phyloP scores from a whole-genome alignment of 1,140 invertebrate species.

The Lepidurus packardi region DNA sequence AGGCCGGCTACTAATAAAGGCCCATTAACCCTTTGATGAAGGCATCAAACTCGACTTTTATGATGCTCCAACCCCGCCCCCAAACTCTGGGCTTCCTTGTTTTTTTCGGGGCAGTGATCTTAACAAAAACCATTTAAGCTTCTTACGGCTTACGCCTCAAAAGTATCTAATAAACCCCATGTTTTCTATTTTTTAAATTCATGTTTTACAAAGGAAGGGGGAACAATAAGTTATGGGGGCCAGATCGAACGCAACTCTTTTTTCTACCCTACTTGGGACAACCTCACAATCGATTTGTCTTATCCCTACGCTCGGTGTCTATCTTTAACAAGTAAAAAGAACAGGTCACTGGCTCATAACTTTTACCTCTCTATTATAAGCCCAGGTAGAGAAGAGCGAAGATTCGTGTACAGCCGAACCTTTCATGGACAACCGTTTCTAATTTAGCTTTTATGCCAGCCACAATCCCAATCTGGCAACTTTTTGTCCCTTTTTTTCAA shows the following conservation, averaged over 20 bases:
- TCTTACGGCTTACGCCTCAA: conserved; percentile 4
- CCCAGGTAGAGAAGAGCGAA: not conserved
- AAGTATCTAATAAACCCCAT: not conserved
- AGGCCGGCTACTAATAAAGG: conserved; percentile 17
- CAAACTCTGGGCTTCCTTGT: not conserved
- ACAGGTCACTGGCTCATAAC: not conserved
- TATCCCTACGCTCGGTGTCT: not conserved
- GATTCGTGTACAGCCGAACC: not conserved
- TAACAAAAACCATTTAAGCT: not conserved
- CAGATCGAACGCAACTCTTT: not conserved
- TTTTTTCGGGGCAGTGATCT: not conserved
- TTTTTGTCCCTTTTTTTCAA: conserved; percentile 16
- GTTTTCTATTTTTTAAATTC: not conserved
- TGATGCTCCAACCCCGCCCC: conserved; percentile 16
- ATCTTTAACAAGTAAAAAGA: conserved; percentile 10
- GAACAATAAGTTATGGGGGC: not conserved
- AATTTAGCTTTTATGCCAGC: conserved; percentile 19
- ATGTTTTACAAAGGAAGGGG: not conserved
- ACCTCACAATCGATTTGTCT: not conserved
- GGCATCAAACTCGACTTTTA: conserved; percentile 21
- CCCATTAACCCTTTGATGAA: conserved; percentile 21
- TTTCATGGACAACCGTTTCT: conserved; percentile 8
- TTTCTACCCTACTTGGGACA: not conserved
- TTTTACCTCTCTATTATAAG: conserved; percentile 6
- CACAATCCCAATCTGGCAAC: conserved; percentile 3